A percentile compares a stretch with the other conserved stretches of the same genome.
Conservation (phyloP, 1,140 invertebrate genomes). For the Agrypnia vestita region DNA sequence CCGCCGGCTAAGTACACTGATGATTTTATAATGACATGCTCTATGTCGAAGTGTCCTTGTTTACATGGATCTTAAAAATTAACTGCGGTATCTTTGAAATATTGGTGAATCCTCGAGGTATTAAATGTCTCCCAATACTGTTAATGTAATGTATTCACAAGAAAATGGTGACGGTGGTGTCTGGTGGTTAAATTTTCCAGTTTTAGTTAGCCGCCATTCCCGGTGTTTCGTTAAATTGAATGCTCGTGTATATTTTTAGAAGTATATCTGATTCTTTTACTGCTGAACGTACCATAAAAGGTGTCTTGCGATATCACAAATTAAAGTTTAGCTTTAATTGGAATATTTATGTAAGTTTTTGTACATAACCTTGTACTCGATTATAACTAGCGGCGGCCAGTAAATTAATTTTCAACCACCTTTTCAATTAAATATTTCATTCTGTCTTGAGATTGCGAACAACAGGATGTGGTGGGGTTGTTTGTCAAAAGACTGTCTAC, state of each 20-base stretch:
- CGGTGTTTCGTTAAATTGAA: conserved; percentile 20
- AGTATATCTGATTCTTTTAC: neutral
- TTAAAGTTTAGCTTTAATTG: neutral
- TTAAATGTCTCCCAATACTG: neutral
- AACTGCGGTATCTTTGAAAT: neutral
- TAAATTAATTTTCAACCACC: neutral
- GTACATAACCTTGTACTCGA: neutral
- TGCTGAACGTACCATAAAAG: neutral
- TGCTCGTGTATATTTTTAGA: conserved; percentile 4
- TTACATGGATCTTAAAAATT: conserved; percentile 22
- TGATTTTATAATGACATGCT: conserved; percentile 24
- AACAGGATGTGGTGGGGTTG: conserved; percentile 13
- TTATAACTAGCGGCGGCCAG: neutral
- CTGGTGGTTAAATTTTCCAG: neutral
- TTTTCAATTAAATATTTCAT: neutral
- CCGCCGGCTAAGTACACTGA: neutral
- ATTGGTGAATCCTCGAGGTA: neutral
- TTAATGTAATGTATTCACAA: neutral
- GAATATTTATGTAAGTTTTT: neutral
- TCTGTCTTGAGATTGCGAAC: conserved; percentile 1
- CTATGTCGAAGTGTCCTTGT: conserved; percentile 40
- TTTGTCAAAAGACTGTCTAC: no score
- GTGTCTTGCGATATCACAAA: neutral
- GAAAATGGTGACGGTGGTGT: neutral
- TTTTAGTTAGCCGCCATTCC: conserved; percentile 23